phyloP scores from a whole-genome alignment of 2,797 vertebrate species.

The Bovichtus variegatus region DNA sequence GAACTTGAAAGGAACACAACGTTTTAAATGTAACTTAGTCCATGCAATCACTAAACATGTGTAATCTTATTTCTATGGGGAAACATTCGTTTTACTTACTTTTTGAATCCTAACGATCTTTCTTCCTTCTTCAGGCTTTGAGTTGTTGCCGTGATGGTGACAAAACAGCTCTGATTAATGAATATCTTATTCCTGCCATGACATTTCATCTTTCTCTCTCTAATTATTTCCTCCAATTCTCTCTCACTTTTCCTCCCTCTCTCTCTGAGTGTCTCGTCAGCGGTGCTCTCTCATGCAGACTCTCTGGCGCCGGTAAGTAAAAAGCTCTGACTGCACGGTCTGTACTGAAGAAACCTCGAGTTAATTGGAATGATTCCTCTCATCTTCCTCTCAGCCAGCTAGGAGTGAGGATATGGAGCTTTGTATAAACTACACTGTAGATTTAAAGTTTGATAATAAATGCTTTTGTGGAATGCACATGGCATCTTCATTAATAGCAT shows the following conservation, averaged over 20 bases:
- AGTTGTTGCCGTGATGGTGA: slow-evolving; percentile 6
- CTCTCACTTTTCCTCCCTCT: neutral
- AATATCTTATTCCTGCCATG: slow-evolving; percentile 10
- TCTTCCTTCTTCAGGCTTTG: neutral
- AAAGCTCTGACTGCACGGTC: neutral
- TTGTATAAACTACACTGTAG: neutral
- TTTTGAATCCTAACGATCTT: neutral
- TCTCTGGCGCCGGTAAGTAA: neutral
- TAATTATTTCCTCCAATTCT: slow-evolving; percentile 22
- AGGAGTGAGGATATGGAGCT: neutral
- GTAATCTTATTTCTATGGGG: neutral
- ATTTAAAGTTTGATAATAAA: neutral
- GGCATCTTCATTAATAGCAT: neutral
- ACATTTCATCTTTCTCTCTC: slow-evolving; percentile 10
- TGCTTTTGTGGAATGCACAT: neutral
- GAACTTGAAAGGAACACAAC: neutral
- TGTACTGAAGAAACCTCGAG: neutral
- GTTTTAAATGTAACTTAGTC: neutral
- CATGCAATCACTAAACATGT: neutral
- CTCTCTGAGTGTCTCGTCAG: neutral
- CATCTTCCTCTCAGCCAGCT: neutral
- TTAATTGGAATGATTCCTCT: slow-evolving; percentile 19
- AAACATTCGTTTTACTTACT: neutral
- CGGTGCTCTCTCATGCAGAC: slow-evolving; percentile 1
- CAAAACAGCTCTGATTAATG: slow-evolving; percentile 29